Evolutionary conservation across 2,888 invertebrate genomes (phyloP).

Genomic region (Amiota mariae): DNA sequence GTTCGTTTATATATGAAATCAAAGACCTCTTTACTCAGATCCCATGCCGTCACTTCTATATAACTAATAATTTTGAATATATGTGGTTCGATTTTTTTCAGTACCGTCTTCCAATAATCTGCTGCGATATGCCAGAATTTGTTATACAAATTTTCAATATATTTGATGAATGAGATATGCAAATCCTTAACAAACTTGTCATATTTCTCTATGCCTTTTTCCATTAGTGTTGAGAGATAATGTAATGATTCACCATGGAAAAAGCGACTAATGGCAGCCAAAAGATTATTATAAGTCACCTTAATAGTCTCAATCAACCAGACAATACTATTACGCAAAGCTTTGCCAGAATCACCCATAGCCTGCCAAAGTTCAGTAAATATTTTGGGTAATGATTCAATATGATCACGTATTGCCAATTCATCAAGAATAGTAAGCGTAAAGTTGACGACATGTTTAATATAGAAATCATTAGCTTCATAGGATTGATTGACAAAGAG

Average conservation of each 20-base stretch:
- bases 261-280: slow-evolving; percentile 80
- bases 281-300: slow-evolving; percentile 80
- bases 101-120: slow-evolving; percentile 82
- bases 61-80: slow-evolving; percentile 85
- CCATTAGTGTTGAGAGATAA: slow-evolving; percentile 81
- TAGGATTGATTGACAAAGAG: slow-evolving; percentile 84
- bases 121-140: slow-evolving; percentile 79
- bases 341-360: slow-evolving; percentile 88
- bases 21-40: slow-evolving; percentile 82
- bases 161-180: slow-evolving; percentile 80
- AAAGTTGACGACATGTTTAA: slow-evolving; percentile 83
- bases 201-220: slow-evolving; percentile 82
- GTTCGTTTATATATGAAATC: slow-evolving; percentile 87
- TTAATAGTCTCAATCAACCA: slow-evolving; percentile 82
- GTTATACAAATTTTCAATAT: slow-evolving; percentile 84
- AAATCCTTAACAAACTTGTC: slow-evolving; percentile 85
- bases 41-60: slow-evolving; percentile 82
- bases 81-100: slow-evolving; percentile 84
- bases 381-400: slow-evolving; percentile 85
- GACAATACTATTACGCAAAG: slow-evolving; percentile 82
- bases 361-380: slow-evolving; percentile 88
- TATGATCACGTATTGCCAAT: slow-evolving; percentile 83
- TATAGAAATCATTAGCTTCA: slow-evolving; percentile 87
- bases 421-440: slow-evolving; percentile 83
- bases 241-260: slow-evolving; percentile 84